Evolutionary conservation across 2,113 vertebrate species (phyloP).

Genomic region (Eulemur macaco): DNA sequence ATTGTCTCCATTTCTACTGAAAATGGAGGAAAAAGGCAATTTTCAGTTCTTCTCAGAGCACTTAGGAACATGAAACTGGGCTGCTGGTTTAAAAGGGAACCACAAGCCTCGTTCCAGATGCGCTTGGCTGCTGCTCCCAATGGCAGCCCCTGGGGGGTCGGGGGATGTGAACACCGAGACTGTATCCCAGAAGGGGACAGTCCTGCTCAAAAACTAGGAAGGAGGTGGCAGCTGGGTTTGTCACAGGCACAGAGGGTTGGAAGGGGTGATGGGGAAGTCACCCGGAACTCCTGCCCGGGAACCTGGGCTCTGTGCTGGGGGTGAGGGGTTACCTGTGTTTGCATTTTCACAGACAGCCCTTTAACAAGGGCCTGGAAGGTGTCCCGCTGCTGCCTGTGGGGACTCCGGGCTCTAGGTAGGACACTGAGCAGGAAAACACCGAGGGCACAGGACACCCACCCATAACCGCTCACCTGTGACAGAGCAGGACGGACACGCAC

Average conservation of each 20-base stretch:
- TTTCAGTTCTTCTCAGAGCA: background rate
- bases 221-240: rapidly evolving
- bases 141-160: background rate
- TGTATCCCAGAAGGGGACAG: rapidly evolving
- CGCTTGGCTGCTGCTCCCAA: background rate
- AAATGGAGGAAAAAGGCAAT: background rate
- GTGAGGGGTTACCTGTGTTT: rapidly evolving
- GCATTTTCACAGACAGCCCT: background rate
- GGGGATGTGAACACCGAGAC: rapidly evolving
- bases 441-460: background rate
- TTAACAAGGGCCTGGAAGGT: rapidly evolving
- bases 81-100: background rate
- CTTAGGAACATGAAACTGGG: background rate
- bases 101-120: background rate
- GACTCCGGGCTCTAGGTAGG: background rate
- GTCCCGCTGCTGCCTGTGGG: background rate
- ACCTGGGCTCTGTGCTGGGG: rapidly evolving
- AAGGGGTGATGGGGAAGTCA: background rate
- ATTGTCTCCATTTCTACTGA: background rate
- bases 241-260: rapidly evolving
- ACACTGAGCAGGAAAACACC: background rate
- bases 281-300: rapidly evolving
- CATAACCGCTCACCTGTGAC: background rate
- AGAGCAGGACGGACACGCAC: background rate
- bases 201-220: background rate